Percentiles rank a stretch among this genome's conserved stretches.
These are phyloP conservation scores for Sarcophaga subvicina DNA, from an alignment of 2,888 invertebrate genomes.

Conservation along the genomic window DNA sequence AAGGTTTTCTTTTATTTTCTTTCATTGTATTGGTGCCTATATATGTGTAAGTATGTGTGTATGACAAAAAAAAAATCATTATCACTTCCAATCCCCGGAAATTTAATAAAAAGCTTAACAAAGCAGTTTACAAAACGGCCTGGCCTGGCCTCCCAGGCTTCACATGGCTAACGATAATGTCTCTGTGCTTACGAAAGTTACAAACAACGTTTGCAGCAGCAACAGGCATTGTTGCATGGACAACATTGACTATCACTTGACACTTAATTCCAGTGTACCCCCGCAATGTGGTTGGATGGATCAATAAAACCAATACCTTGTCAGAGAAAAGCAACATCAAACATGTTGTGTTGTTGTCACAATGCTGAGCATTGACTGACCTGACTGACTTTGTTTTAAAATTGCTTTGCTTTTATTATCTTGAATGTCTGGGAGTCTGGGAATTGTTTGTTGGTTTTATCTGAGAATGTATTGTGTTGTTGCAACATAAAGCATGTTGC, in stretches of 20 bases:
- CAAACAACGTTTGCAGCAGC: constrained; percentile 8
- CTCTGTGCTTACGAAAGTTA: background rate
- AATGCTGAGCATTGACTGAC: too few species aligned
- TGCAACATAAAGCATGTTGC: background rate
- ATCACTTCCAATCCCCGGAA: constrained; percentile 60
- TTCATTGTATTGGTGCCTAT: background rate
- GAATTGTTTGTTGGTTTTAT: constrained; percentile 10
- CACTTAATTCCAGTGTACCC: constrained; percentile 25
- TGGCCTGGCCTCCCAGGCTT: constrained; percentile 42
- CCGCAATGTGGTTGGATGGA: background rate
- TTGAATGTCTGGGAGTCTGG: too few species aligned
- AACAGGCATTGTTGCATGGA: constrained; percentile 21
- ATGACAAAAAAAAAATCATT: constrained; percentile 24
- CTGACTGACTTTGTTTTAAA: too few species aligned
- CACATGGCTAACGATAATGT: constrained; percentile 2
- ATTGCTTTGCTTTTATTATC: too few species aligned
- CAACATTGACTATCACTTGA: background rate
- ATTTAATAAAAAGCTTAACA: constrained; percentile 44
- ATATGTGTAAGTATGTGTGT: background rate
- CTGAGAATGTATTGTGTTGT: background rate
- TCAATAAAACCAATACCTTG: background rate
- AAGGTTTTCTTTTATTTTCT: background rate
- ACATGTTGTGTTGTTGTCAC: constrained; percentile 34
- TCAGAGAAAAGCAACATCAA: background rate
- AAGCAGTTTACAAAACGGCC: constrained; percentile 27